Percentiles rank a stretch among this genome's conserved stretches.
Evolutionary conservation across 2,113 vertebrate genomes (phyloP).

Genomic region (Scopus umbretta): DNA sequence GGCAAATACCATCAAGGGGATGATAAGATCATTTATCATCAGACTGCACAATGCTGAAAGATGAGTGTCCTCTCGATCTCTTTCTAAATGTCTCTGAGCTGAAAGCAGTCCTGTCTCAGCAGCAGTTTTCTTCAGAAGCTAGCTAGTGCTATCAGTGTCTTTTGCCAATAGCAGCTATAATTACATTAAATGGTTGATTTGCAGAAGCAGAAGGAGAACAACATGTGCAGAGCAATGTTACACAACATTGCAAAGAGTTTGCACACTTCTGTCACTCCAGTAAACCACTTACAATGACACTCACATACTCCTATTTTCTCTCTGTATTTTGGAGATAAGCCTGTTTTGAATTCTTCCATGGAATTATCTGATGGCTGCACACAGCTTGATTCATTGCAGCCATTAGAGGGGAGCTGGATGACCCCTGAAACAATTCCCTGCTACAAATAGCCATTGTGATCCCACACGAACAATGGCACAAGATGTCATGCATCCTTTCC

Average conservation of each 20-base stretch:
- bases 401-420: not conserved
- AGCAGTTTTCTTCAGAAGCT: not conserved
- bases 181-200: conserved; percentile 31
- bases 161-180: conserved; percentile 33
- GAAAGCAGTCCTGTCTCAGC: not conserved
- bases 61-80: not conserved
- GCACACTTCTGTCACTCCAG: not conserved
- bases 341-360: not conserved
- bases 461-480: not conserved
- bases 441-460: not conserved
- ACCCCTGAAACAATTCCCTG: not conserved
- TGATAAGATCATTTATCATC: not conserved
- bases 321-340: not conserved
- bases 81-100: not conserved
- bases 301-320: not conserved
- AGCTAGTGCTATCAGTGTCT: not conserved
- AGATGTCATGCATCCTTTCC: not conserved
- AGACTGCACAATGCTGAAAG: not conserved
- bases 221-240: not conserved
- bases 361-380: not conserved
- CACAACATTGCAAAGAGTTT: not conserved
- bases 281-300: not conserved
- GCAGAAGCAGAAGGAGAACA: conserved; percentile 31
- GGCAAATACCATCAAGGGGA: not conserved
- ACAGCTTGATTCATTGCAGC: not conserved